These are phyloP conservation scores for Clarias macrocephalus DNA, from an alignment of 2,113 vertebrate genomes.

Conservation along the genomic window DNA sequence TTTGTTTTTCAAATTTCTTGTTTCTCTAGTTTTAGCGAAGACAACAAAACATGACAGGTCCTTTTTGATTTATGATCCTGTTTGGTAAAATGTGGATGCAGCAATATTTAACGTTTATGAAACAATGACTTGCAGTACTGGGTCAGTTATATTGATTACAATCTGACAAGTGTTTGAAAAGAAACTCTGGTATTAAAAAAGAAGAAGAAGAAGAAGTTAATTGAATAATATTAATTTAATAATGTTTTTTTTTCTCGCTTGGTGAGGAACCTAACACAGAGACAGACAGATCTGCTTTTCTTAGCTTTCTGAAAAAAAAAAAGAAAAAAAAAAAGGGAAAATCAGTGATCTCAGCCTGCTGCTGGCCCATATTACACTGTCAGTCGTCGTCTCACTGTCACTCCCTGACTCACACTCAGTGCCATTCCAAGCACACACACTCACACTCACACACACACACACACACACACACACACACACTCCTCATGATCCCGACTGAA, in stretches of 20 bases:
- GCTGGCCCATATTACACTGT: not conserved
- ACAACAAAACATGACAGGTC: not conserved
- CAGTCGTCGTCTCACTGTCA: not conserved
- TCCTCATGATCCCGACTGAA: constrained; percentile 18
- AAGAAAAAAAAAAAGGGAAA: constrained; percentile 3
- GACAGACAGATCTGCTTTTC: constrained; percentile 6
- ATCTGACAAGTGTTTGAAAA: constrained; percentile 14
- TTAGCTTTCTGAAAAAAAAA: constrained; percentile 1
- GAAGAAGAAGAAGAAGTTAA: not conserved
- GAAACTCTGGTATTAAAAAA: not conserved
- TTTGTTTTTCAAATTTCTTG: not conserved
- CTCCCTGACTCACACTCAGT: not conserved
- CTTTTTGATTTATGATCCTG: constrained; percentile 22
- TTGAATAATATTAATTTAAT: constrained; percentile 17
- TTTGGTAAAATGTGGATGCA: constrained; percentile 2
- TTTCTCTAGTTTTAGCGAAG: not conserved
- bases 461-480: not conserved
- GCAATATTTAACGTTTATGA: not conserved
- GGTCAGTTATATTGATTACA: constrained; percentile 2
- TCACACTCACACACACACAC: not conserved
- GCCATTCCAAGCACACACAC: not conserved
- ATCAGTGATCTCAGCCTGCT: not conserved
- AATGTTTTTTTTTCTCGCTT: not conserved
- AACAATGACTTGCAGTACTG: not conserved
- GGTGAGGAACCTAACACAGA: not conserved